These are phyloP conservation scores for Galbula dea DNA, from an alignment of 2,113 vertebrate species.

Conservation along the genomic window DNA sequence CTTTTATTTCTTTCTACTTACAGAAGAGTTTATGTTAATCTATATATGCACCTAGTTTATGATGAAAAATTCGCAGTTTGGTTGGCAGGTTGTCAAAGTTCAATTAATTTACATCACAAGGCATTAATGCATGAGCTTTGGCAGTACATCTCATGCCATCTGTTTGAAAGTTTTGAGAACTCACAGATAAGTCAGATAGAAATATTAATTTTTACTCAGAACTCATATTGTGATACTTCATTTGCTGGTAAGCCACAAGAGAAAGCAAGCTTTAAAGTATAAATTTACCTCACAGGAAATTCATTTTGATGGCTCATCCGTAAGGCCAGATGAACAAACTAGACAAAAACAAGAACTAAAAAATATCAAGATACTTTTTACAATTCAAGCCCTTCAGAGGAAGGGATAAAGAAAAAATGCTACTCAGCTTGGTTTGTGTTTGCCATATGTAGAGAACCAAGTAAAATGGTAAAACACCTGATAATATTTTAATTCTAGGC, in stretches of 20 bases:
- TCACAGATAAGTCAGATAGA: slow-evolving; percentile 26
- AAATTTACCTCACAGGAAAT: background rate
- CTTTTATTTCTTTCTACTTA: background rate
- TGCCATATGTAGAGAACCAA: background rate
- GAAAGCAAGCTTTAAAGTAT: background rate
- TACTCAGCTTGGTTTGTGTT: background rate
- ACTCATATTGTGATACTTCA: background rate
- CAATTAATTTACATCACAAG: slow-evolving; percentile 26
- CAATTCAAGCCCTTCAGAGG: background rate
- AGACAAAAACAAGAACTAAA: background rate
- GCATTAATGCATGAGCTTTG: slow-evolving; percentile 29
- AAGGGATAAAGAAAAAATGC: background rate
- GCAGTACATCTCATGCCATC: background rate
- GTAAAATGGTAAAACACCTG: background rate
- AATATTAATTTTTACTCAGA: background rate
- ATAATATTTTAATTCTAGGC: background rate
- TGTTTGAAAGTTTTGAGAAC: slow-evolving; percentile 23
- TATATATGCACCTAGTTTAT: background rate
- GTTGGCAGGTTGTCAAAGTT: slow-evolving; percentile 16
- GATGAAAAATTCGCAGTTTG: slow-evolving; percentile 3
- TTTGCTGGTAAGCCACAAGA: background rate
- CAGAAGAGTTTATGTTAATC: slow-evolving; percentile 14
- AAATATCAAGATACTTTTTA: background rate
- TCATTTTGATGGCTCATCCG: background rate
- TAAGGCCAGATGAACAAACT: background rate